Evolutionary conservation across 1,140 invertebrate species (phyloP).

Genomic region (Drosophila tropicalis): DNA sequence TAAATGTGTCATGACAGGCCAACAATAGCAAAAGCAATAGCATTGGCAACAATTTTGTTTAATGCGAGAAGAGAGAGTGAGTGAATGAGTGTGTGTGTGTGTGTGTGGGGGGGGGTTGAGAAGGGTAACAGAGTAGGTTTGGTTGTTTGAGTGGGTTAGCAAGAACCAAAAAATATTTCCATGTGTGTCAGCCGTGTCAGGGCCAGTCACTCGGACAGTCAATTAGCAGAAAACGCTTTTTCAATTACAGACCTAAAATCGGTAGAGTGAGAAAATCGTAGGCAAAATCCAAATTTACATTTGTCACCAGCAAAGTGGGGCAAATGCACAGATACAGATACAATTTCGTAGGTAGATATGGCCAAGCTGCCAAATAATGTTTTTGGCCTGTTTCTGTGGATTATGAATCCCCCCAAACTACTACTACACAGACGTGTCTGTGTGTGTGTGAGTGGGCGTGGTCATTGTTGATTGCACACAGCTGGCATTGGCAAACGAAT

Average conservation of each 20-base stretch:
- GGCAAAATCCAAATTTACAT: conserved; percentile 21
- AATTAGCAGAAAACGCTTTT: conserved; percentile 20
- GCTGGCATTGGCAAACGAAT: not conserved
- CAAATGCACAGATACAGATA: not conserved
- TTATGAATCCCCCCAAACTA: conserved; percentile 14
- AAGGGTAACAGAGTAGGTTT: too few relatives aligned
- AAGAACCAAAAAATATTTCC: conserved; percentile 9
- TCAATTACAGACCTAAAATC: conserved; percentile 15
- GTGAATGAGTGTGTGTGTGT: too few relatives aligned
- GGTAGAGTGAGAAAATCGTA: conserved; percentile 4
- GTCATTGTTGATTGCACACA: conserved; percentile 19
- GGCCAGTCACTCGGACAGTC: conserved; percentile 18
- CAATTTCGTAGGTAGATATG: not conserved
- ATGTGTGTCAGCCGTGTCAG: conserved; percentile 13
- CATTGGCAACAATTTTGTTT: conserved; percentile 10
- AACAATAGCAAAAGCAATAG: conserved; percentile 2
- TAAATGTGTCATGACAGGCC: conserved; percentile 11
- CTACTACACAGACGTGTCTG: not conserved
- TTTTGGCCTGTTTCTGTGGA: conserved; percentile 9
- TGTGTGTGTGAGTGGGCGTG: conserved; percentile 4
- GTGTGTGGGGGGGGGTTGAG: too few relatives aligned
- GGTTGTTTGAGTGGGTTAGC: not conserved
- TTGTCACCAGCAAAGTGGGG: conserved; percentile 19
- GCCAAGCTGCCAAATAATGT: conserved; percentile 1
- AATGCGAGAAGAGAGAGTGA: not conserved